These are phyloP conservation scores for Phortica okadai DNA, from an alignment of 2,888 invertebrate species.

Conservation along the genomic window DNA sequence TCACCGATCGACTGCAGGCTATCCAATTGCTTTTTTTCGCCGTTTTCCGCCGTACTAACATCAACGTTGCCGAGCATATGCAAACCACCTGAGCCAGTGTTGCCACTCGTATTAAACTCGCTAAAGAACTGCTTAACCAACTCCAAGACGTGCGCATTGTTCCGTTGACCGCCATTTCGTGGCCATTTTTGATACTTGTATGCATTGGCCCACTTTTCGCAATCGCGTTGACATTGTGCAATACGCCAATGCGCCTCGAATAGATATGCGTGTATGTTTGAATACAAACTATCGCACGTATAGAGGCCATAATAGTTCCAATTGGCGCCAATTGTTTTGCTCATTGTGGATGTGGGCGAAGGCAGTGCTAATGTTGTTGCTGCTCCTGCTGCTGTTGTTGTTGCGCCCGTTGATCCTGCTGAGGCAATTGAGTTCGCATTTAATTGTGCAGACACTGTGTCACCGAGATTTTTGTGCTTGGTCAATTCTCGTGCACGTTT, in stretches of 20 bases:
- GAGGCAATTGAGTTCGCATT: neutral
- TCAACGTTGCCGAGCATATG: constrained; percentile 24
- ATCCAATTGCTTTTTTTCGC: constrained; percentile 76
- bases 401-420: constrained; percentile 22
- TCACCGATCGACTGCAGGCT: constrained; percentile 85
- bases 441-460: constrained; percentile 46
- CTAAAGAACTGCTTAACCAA: constrained; percentile 74
- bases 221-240: constrained; percentile 84
- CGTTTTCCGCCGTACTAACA: constrained; percentile 47
- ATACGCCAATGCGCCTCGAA: constrained; percentile 90
- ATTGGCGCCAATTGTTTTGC: constrained; percentile 77
- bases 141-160: constrained; percentile 69
- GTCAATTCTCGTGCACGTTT: constrained; percentile 73
- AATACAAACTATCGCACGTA: constrained; percentile 83
- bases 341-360: constrained; percentile 71
- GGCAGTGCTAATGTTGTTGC: constrained; percentile 50
- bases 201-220: constrained; percentile 86
- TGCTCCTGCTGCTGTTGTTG: constrained; percentile 30
- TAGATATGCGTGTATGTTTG: constrained; percentile 91
- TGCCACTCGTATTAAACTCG: constrained; percentile 63
- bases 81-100: constrained; percentile 26
- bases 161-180: constrained; percentile 54
- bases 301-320: constrained; percentile 79
- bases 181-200: constrained; percentile 81
- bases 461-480: constrained; percentile 67